A percentile compares a stretch with the other conserved stretches of the same genome.
These are phyloP conservation scores for Mycogona germanica DNA, from an alignment of 2,888 invertebrate species.

Conservation along the genomic window DNA sequence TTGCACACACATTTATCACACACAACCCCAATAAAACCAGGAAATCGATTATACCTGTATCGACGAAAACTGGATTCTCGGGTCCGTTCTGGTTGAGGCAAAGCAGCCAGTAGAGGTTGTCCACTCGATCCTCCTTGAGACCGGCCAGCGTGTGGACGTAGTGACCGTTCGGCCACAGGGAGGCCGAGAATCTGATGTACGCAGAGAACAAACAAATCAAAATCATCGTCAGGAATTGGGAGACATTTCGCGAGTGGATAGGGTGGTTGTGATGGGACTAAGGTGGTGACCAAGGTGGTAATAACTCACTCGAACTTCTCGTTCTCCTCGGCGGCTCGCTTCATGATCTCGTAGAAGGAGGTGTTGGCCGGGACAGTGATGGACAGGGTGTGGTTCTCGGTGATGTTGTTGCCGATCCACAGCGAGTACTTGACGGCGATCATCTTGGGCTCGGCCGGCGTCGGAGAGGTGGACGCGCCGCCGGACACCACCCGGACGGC, in stretches of 20 bases:
- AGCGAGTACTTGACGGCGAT: conserved; percentile 68
- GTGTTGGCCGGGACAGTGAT: conserved; percentile 59
- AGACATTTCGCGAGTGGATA: too few species aligned
- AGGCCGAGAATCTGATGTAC: conserved; percentile 52
- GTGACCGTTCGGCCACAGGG: conserved; percentile 86
- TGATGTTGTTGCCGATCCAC: conserved; percentile 72
- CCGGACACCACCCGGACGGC: conserved; percentile 15
- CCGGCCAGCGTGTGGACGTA: conserved; percentile 77
- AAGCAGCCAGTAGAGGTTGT: conserved; percentile 80
- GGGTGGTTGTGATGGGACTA: too few species aligned
- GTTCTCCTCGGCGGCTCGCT: conserved; percentile 68
- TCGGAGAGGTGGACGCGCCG: not conserved
- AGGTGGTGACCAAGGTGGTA: too few species aligned
- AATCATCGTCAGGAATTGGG: too few species aligned
- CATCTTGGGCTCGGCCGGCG: conserved; percentile 25
- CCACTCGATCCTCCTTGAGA: conserved; percentile 62
- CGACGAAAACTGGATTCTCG: conserved; percentile 16
- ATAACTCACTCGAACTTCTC: conserved; percentile 42
- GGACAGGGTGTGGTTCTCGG: conserved; percentile 60
- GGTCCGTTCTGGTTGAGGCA: conserved; percentile 43
- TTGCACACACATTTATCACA: too few species aligned
- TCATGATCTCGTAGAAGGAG: conserved; percentile 56
- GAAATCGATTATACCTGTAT: conserved; percentile 17
- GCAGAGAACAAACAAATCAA: conserved; percentile 29
- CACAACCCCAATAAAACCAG: too few species aligned